Percentiles rank a stretch among this genome's conserved stretches.
These are phyloP conservation scores for Silurus aristotelis DNA, from an alignment of 2,797 vertebrate genomes.

Conservation along the genomic window DNA sequence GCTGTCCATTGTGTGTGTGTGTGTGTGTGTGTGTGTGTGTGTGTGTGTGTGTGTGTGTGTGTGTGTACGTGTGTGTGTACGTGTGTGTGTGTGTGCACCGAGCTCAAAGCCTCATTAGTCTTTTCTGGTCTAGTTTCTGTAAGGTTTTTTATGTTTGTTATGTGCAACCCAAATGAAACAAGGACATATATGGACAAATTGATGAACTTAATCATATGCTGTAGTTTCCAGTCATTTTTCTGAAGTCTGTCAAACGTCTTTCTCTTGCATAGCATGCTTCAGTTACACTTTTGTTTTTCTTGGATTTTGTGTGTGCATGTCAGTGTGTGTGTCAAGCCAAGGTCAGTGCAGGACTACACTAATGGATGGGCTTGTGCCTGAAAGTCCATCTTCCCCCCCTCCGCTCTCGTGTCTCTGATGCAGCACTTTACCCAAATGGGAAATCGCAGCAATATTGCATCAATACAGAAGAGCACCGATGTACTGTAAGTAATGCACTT, in stretches of 20 bases:
- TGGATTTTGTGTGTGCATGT: constrained; percentile 15
- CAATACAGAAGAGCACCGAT: neutral
- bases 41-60: constrained; percentile 5
- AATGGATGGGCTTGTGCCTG: constrained; percentile 47
- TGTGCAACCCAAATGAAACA: constrained; percentile 34
- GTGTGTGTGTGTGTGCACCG: neutral
- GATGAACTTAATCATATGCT: constrained; percentile 31
- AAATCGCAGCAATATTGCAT: constrained; percentile 9
- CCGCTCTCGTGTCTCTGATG: neutral
- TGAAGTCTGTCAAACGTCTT: constrained; percentile 31
- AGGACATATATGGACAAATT: constrained; percentile 31
- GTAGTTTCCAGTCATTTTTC: constrained; percentile 29
- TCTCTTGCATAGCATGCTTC: constrained; percentile 36
- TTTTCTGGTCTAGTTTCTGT: constrained; percentile 31
- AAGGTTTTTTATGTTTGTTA: neutral
- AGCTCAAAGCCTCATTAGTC: neutral
- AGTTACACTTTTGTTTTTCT: constrained; percentile 43
- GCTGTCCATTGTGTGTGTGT: constrained; percentile 7
- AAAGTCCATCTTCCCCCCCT: constrained; percentile 25
- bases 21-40: neutral
- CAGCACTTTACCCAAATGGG: constrained; percentile 38
- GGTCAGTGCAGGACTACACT: constrained; percentile 46
- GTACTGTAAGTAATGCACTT: constrained; percentile 20
- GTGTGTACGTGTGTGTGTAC: constrained; percentile 11
- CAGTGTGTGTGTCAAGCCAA: constrained; percentile 23